Percentiles rank a stretch among this genome's conserved stretches.
Conservation (phyloP, 1,140 invertebrate species). For the Drosophila teissieri region DNA sequence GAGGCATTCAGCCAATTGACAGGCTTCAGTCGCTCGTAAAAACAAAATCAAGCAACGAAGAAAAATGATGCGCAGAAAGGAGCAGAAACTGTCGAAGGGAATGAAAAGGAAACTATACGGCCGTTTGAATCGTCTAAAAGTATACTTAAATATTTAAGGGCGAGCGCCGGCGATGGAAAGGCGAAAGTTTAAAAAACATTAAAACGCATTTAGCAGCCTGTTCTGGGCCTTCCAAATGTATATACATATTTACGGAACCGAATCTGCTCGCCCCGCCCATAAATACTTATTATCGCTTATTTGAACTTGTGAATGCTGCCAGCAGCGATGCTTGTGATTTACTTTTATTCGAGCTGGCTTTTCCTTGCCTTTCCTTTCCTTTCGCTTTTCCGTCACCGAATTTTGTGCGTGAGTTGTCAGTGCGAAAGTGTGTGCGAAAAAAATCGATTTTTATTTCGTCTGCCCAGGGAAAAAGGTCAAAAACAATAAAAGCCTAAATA, state of each 20-base stretch:
- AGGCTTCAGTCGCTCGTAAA: constrained; percentile 83
- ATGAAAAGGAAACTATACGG: constrained; percentile 41
- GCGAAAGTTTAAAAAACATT: constrained; percentile 69
- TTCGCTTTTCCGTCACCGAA: constrained; percentile 9
- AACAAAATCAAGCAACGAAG: constrained; percentile 75
- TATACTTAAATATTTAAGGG: constrained; percentile 77
- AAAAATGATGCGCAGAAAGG: constrained; percentile 75
- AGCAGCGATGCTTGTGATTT: constrained; percentile 60
- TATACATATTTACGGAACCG: constrained; percentile 24
- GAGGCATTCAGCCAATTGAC: constrained; percentile 84
- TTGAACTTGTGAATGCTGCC: constrained; percentile 75
- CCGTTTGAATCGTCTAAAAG: constrained; percentile 59
- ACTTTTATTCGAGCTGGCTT: constrained; percentile 64
- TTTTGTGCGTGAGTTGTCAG: constrained; percentile 40
- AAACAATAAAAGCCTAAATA: constrained; percentile 83
- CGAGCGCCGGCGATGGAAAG: not conserved
- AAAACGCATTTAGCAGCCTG: constrained; percentile 76
- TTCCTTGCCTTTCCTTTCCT: constrained; percentile 17
- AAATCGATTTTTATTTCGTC: constrained; percentile 71
- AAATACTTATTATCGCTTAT: constrained; percentile 84
- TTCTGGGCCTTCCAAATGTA: constrained; percentile 29
- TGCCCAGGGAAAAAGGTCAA: constrained; percentile 73
- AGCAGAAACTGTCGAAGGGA: constrained; percentile 48
- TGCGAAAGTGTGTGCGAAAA: constrained; percentile 30
- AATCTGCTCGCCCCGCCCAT: constrained; percentile 56